Base-by-base conservation (phyloP, 2,888 invertebrate genomes). In the Diarsia brunnea region DNA sequence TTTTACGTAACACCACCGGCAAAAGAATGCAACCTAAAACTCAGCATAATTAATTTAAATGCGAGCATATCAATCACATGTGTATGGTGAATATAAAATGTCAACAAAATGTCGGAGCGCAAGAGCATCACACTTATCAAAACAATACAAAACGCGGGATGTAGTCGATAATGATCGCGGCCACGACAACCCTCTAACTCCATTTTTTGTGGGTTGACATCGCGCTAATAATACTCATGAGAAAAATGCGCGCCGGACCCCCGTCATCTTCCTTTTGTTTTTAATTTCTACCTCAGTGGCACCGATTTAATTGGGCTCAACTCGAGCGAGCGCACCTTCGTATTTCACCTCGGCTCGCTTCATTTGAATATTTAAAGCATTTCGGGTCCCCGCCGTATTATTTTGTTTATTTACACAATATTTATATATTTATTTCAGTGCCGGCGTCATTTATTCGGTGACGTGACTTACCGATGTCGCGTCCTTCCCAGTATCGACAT, bases 231-330 rank as follows among this genome's bases (percentile, higher is more conserved):
- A 96, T 96, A 96, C 96, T 95, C 95, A 96, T 95, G 96, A 96
- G 96, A 96, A 96, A 95, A 95, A 95, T 95, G 96, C 94, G 93
- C 94, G 94, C 93, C 90, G 94, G 95, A 94, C 95, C 95, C 95
- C 94, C 94, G 92, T 95, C 96, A 94, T 95, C 92, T 91, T 95
- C 95, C 95, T 96, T 96, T 96, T 96, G 96, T 96, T 96, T 96
- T 96, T 96, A 96, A 96, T 96, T 96, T 96, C 96, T 96, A 96
- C 96, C 96, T 96, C 96, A 96, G 96, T 96, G 96, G 96, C 96
- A 96, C 95, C 95, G 94, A 95, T 96, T 96, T 96, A 96, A 96
- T 96, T 96, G 96, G 96, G 93, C 95, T 95, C 95, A 95, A 94
- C 95, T 95, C 96, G 95, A 93, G 91, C 95, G 94, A 94, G 95